Evolutionary conservation across 2,113 vertebrate genomes (phyloP), one percentile per base, ranked within the genome.

Genomic region (Peromyscus californicus): DNA sequence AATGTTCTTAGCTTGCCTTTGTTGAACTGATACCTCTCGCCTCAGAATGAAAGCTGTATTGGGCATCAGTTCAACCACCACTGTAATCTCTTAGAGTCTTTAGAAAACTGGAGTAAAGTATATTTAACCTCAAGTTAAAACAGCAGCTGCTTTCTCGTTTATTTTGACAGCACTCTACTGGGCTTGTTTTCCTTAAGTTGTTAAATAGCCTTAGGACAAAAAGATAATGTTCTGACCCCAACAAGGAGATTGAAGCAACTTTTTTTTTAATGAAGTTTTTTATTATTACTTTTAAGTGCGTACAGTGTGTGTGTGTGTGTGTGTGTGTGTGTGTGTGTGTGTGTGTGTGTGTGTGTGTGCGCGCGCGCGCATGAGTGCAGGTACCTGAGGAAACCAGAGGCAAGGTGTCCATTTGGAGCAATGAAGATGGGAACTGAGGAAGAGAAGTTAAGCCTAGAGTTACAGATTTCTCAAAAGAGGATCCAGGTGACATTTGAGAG

Each of bases 131-230:
- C 70, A 63, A 90, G 59, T 97, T 91, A 97, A 95, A 97, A 90
- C 69, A 90, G 57, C 92, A 89, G 33, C 94, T 94, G 89, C 63
- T 97, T 95, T 80, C 70, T 93, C 70, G 29, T 94, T 96, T 94
- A 83, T 92, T 96, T 88, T 92, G 74, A 95, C 79, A 86, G 59
- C 67, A 51, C 96, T 94, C 94, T 90, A 42, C 95, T 96, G 90
- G 63, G 92, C 97, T 90, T 96, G 1, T 96, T 98, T 97, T 91
- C 95, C 94, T 59, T 89, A 97, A 88, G 82, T 93, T 93, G 76
- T 92, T 97, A 67, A 85, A 48, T 26, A 96, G 65, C 90, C 65
- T 39, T 90, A 91, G 76, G 89, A 94, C 92, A 95, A 95, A 96
- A 96, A 91, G 85, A 83, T 90, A 94, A 88, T 65, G 69, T 97